phyloP scores from a whole-genome alignment of 53 echinoderm and acorn worm genomes.

The Arbacia lixula region DNA sequence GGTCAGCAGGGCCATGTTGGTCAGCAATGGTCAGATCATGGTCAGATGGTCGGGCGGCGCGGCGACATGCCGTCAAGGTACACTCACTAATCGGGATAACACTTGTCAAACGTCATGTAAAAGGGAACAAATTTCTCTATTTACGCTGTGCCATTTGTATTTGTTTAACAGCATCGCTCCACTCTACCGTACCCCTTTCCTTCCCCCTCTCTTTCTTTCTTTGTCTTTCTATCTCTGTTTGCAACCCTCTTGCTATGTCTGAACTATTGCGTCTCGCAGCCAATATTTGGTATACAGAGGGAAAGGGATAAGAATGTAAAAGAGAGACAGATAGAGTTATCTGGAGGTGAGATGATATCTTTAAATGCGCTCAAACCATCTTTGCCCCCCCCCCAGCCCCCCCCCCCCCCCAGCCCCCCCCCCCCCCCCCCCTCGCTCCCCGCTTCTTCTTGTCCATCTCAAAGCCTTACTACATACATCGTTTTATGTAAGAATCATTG shows the following conservation, averaged over 20 bases:
- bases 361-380: neutral
- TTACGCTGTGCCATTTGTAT: neutral
- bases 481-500: too few species aligned
- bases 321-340: neutral
- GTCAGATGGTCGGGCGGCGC: too few species aligned
- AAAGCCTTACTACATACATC: too few species aligned
- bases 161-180: neutral
- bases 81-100: slow-evolving; percentile 24
- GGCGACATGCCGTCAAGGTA: neutral
- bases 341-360: neutral
- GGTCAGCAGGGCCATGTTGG: too few species aligned
- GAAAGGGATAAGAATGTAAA: neutral
- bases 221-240: neutral
- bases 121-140: neutral
- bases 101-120: slow-evolving; percentile 9
- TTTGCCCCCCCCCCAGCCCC: too few species aligned
- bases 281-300: too few species aligned
- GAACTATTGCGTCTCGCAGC: too few species aligned
- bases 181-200: neutral
- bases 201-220: neutral
- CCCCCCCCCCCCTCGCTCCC: too few species aligned
- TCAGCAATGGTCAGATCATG: too few species aligned
- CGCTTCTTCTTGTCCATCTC: too few species aligned
- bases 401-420: too few species aligned
- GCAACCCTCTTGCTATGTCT: neutral